Percentiles rank a stretch among this genome's conserved stretches.
Conservation (phyloP, 1,140 invertebrate species). For the Saccostrea echinata region DNA sequence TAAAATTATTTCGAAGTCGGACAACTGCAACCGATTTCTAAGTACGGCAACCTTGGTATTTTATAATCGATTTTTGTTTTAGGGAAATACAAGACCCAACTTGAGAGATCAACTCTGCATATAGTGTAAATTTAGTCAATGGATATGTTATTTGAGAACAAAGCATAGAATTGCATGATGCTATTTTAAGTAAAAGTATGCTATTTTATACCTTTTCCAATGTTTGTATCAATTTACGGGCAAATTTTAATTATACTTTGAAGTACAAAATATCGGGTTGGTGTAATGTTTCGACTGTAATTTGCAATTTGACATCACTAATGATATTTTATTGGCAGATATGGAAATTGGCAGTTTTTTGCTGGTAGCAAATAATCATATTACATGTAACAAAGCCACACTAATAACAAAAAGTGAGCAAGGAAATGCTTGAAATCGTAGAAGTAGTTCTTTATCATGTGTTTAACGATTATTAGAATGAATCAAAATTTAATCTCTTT, state of each 20-base stretch:
- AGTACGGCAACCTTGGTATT: neutral
- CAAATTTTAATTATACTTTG: neutral
- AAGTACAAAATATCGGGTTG: neutral
- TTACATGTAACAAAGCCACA: neutral
- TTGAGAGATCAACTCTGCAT: neutral
- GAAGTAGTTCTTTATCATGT: neutral
- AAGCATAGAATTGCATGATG: neutral
- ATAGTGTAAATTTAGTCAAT: neutral
- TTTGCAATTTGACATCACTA: neutral
- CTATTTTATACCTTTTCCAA: neutral
- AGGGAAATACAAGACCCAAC: neutral
- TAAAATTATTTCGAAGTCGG: neutral
- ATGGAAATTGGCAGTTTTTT: neutral
- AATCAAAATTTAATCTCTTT: no score
- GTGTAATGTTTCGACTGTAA: neutral
- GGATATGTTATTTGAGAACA: neutral
- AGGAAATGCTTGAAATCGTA: neutral
- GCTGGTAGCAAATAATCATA: neutral
- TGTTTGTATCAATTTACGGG: neutral
- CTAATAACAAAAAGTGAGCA: neutral
- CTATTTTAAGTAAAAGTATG: neutral
- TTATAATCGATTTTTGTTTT: neutral
- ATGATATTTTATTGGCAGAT: neutral
- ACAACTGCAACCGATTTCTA: neutral
- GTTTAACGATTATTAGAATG: no score